Percentiles rank a stretch among this genome's conserved stretches.
Conservation (phyloP, 2,113 vertebrate species). For the Sphyrna mokarran region DNA sequence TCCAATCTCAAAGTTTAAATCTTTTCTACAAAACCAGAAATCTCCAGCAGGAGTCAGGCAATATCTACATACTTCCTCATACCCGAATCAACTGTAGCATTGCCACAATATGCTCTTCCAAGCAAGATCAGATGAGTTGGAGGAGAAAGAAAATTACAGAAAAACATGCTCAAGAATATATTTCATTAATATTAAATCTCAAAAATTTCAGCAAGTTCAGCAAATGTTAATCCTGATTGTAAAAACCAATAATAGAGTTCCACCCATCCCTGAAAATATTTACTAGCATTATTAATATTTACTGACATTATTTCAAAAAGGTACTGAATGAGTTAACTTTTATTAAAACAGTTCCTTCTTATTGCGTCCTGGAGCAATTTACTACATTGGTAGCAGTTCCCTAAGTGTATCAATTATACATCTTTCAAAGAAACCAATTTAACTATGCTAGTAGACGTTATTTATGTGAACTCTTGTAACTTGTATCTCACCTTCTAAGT, state of each 20-base stretch:
- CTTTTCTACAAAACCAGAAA: background rate
- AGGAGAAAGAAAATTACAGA: background rate
- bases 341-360: background rate
- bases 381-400: background rate
- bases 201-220: background rate
- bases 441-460: background rate
- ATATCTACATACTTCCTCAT: background rate
- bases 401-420: background rate
- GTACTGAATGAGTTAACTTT: background rate
- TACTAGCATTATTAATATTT: background rate
- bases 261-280: background rate
- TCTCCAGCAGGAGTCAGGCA: background rate
- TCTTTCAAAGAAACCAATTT: background rate
- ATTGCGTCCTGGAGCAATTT: background rate
- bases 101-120: background rate
- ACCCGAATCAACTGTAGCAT: background rate
- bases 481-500: constrained; percentile 66
- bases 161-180: background rate
- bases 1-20: background rate
- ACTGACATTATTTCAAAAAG: background rate
- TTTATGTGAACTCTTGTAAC: background rate
- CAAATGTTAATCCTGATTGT: background rate
- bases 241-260: background rate
- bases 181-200: background rate
- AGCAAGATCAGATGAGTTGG: background rate